Base-by-base conservation (phyloP, 2,888 invertebrate genomes). In the Tuta absoluta region DNA sequence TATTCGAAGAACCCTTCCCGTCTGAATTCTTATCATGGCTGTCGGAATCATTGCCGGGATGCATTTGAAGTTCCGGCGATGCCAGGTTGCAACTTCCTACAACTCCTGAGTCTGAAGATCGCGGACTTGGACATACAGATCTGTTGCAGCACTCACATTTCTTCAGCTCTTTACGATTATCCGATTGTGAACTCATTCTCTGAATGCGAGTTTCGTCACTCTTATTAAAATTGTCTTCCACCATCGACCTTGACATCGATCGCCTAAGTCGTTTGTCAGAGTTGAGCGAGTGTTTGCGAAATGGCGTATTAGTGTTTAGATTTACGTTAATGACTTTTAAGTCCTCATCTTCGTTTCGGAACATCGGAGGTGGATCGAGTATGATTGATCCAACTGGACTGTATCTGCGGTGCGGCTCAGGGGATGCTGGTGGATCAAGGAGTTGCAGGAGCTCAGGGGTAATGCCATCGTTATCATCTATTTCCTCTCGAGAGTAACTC, bases 31-130 rank as follows among this genome's bases (percentile, higher is more conserved):
- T 91, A 41, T 87, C 89, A 49, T 84, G 86, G 59, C 79, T 74
- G 65, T 90, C 90, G 1, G 87, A 89, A 68, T 91, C 87, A 69
- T 85, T 85, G 19, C 85, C 84, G 17, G 79, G 76, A 60, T 85
- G 89, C 81, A 89, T 82, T 53, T 89, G 86, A n/a, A 94, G 90
- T 82, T 95, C 95, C 0, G 95, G 95, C 0, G 95, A 95, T 5
- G 95, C 93, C 67, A 95, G 90, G 64, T 94, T 94, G 77, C 95
- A 96, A 84, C 96, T 96, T 28, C 96, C 97, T 0, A 96, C 97
- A 87, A 97, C 95, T 24, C 97, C 97, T 0, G 96, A 97, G 81
- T 96, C 96, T 17, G 97, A 96, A 8, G 95, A 95, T 68, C 95
- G 91, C 0, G 95, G 95, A 82, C 95, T 95, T 48, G 93, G 94